Conservation (phyloP, 2,888 invertebrate genomes). For the Amiota mariae region DNA sequence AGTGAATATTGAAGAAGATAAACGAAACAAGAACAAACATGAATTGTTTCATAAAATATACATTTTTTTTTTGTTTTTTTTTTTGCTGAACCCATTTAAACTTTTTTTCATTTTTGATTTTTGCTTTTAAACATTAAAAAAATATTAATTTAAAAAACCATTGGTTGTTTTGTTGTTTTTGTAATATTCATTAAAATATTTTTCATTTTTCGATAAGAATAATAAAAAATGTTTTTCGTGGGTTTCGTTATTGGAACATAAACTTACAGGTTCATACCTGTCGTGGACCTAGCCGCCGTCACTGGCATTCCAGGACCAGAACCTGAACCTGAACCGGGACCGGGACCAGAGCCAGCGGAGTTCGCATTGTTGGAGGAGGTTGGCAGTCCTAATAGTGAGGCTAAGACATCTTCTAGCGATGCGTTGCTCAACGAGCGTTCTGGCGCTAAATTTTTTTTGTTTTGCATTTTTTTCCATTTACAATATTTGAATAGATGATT, state of each 20-base stretch:
- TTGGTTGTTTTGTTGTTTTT: constrained; percentile 44
- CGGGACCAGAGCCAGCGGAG: not conserved
- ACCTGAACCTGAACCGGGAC: constrained; percentile 4
- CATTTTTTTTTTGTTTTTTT: constrained; percentile 21
- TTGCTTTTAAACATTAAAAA: constrained; percentile 34
- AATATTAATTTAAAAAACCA: not conserved
- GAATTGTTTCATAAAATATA: constrained; percentile 32
- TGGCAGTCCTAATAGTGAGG: constrained; percentile 91
- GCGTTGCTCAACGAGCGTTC: constrained; percentile 85
- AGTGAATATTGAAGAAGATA: constrained; percentile 21
- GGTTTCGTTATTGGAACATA: constrained; percentile 73
- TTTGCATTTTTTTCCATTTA: constrained; percentile 34
- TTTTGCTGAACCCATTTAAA: constrained; percentile 23
- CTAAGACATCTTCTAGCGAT: constrained; percentile 94
- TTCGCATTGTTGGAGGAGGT: constrained; percentile 68
- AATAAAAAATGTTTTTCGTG: constrained; percentile 38
- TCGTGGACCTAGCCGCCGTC: constrained; percentile 77
- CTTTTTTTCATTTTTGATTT: constrained; percentile 34
- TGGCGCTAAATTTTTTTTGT: constrained; percentile 73
- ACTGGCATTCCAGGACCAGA: constrained; percentile 40
- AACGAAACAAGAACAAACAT: constrained; percentile 31
- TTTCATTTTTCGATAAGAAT: constrained; percentile 35
- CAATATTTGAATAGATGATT: constrained; percentile 13
- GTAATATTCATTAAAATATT: constrained; percentile 36
- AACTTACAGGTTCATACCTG: constrained; percentile 86